Evolutionary conservation across 2,797 vertebrate species (phyloP).

Genomic region (Alcedo quadribrachys): DNA sequence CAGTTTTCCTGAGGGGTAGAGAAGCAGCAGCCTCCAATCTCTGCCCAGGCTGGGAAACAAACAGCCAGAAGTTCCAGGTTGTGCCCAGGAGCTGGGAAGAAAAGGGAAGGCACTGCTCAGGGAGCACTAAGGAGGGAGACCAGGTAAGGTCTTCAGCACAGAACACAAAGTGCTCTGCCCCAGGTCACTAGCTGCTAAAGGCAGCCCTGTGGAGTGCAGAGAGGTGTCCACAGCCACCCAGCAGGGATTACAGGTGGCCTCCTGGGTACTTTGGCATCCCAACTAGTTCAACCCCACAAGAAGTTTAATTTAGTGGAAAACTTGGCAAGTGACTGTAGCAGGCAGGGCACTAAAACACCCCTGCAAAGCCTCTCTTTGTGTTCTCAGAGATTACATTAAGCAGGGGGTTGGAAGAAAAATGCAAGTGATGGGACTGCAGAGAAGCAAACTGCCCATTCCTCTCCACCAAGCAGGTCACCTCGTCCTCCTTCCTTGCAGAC

Average conservation of each 20-base stretch:
- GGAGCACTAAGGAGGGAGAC: neutral
- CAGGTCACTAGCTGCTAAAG: neutral
- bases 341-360: neutral
- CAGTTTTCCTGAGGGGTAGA: neutral
- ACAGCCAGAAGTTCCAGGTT: neutral
- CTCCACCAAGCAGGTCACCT: conserved; percentile 34
- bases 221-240: neutral
- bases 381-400: neutral
- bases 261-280: neutral
- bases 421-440: neutral
- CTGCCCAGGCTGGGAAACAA: neutral
- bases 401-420: neutral
- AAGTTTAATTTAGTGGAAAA: neutral
- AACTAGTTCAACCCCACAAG: neutral
- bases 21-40: neutral
- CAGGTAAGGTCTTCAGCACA: neutral
- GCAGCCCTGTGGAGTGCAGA: neutral
- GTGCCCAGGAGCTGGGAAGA: neutral
- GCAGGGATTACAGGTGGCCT: neutral
- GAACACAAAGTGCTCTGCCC: neutral
- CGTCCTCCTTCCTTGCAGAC: neutral
- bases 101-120: neutral
- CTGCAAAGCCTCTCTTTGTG: neutral
- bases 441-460: neutral
- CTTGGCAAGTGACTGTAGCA: neutral